phyloP scores from a whole-genome alignment of 1,140 invertebrate genomes.

The Ericerus pela region DNA sequence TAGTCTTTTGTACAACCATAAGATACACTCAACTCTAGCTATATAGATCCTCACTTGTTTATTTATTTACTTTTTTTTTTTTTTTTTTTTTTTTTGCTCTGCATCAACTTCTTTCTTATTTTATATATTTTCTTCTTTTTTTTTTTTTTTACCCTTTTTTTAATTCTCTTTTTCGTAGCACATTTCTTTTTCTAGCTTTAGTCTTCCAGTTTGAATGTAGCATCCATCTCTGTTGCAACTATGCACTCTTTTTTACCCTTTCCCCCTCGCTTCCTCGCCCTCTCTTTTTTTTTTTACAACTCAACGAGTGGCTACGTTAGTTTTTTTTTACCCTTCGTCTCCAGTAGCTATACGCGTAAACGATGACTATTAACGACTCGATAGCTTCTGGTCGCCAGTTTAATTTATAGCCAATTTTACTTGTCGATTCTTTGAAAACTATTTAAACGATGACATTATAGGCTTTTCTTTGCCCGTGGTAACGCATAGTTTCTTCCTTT shows the following conservation, averaged over 20 bases:
- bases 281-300: not conserved
- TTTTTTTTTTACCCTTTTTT: too few species aligned
- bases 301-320: not conserved
- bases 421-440: slow-evolving; percentile 12
- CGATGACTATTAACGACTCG: slow-evolving; percentile 8
- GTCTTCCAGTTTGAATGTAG: too few species aligned
- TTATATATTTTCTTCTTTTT: too few species aligned
- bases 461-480: slow-evolving; percentile 3
- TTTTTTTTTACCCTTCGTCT: not conserved
- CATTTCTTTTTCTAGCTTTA: too few species aligned
- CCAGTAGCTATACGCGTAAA: not conserved
- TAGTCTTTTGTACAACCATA: not conserved
- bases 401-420: slow-evolving; percentile 11
- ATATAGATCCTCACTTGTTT: not conserved
- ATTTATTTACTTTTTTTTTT: not conserved
- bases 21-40: not conserved
- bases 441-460: slow-evolving; percentile 12
- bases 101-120: slow-evolving; percentile 19
- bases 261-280: slow-evolving; percentile 9
- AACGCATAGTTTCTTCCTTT: slow-evolving; percentile 11
- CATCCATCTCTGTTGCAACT: slow-evolving; percentile 16
- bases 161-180: too few species aligned
- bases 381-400: slow-evolving; percentile 7
- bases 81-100: slow-evolving; percentile 16
- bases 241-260: slow-evolving; percentile 16